Conservation (phyloP, 2,113 vertebrate species). For the Sylvilagus bachmani region DNA sequence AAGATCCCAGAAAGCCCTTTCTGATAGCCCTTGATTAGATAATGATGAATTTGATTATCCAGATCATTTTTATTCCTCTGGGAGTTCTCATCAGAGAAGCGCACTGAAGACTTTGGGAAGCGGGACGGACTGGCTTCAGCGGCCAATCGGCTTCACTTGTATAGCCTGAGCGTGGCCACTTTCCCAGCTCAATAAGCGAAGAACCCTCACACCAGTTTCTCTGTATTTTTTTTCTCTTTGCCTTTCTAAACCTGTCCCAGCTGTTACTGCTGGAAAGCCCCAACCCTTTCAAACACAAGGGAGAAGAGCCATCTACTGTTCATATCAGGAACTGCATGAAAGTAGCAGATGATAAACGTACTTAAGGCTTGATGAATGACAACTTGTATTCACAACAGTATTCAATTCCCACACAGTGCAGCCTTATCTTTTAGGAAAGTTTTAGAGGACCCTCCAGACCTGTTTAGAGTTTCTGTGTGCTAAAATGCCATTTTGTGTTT, state of each 20-base stretch:
- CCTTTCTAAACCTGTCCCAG: background rate
- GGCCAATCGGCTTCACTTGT: background rate
- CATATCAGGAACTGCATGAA: background rate
- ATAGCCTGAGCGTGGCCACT: background rate
- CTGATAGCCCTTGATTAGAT: background rate
- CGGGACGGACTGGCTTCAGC: background rate
- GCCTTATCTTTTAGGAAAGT: constrained; percentile 13
- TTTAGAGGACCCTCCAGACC: background rate
- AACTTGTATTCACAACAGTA: background rate
- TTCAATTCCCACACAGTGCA: background rate
- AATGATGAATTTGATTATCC: constrained; percentile 39
- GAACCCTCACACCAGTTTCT: background rate
- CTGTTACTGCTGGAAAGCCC: background rate
- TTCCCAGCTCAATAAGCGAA: background rate
- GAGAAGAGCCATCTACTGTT: constrained; percentile 65
- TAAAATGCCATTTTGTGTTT: constrained; percentile 53
- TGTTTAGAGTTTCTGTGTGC: background rate
- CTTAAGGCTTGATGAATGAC: background rate
- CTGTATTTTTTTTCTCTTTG: background rate
- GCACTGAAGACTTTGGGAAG: background rate
- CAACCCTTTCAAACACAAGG: constrained; percentile 26
- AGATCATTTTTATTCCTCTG: constrained; percentile 52
- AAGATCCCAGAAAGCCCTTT: background rate
- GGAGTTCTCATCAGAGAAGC: constrained; percentile 44
- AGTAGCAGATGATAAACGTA: background rate